Conservation (phyloP, 2,113 vertebrate species). For the Phodopus roborovskii region DNA sequence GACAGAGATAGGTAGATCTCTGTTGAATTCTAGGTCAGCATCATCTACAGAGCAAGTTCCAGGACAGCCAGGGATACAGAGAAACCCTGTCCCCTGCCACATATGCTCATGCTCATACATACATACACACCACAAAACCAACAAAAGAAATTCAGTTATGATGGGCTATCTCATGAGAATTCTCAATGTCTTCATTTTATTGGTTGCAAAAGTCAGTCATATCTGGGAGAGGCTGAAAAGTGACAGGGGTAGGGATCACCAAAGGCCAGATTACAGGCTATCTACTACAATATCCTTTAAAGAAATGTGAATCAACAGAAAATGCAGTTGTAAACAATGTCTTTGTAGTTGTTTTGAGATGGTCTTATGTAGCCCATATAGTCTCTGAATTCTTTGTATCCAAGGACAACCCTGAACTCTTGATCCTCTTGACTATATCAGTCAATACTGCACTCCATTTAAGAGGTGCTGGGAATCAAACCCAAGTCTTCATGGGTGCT, state of each 20-base stretch:
- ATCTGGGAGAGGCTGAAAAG: not conserved
- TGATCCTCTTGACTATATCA: not conserved
- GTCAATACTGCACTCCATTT: too few species aligned
- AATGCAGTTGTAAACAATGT: not conserved
- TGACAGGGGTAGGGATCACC: not conserved
- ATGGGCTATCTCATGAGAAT: not conserved
- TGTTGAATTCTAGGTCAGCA: too few species aligned
- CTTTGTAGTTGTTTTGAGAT: not conserved
- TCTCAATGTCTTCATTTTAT: not conserved
- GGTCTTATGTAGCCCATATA: not conserved
- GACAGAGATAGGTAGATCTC: too few species aligned
- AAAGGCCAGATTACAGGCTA: not conserved
- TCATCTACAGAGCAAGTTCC: too few species aligned
- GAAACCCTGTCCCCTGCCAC: too few species aligned
- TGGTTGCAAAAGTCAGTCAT: not conserved
- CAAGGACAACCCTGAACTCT: not conserved
- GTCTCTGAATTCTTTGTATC: not conserved
- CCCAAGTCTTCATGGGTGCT: not conserved
- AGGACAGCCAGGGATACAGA: too few species aligned
- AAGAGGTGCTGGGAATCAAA: not conserved
- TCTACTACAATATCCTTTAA: not conserved
- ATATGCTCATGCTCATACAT: too few species aligned
- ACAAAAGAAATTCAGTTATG: not conserved
- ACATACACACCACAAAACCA: not conserved
- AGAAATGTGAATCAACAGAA: not conserved